Evolutionary conservation across 2,797 vertebrate genomes (phyloP), one percentile per base, ranked within the genome.

Genomic region (Yasuhikotakia modesta): DNA sequence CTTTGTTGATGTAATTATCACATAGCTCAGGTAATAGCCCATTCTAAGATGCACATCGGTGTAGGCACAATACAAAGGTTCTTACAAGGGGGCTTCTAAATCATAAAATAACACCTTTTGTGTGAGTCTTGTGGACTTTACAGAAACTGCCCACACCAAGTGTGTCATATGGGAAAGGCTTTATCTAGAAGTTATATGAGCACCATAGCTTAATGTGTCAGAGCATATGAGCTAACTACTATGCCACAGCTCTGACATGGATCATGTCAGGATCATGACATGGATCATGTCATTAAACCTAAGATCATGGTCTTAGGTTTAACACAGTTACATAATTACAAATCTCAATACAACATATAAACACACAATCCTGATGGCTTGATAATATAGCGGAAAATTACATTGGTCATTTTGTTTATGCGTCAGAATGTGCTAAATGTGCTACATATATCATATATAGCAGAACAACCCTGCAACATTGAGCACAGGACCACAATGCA

Each of bases 371-470:
- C 67, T 55, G 63, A 52, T 67, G 63, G 39, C 64, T 55, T 65
- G 21, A 45, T 5, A 61, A 67, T 58, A 5, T 32, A 64, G 50
- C 17, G 21, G 17, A 13, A 76, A 52, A 21, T 52, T 48, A 27
- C 52, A 46, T 48, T 1, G 5, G 1, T 48, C 43, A 6, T 48
- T 50, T 76, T 43, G 39, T 43, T 43, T 12, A 50, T 53, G 5
- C 13, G 8, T 73, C 32, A 32, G 35, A 76, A 27, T 24, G 5
- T 64, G 39, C 69, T 57, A 73, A 77, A 81, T 75, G 52, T 50
- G 60, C 48, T 77, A 71, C 27, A 32, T 48, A 73, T 70, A 57
- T 70, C 65, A 70, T 53, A n/a, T 22, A 39, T 76, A 65, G 16
- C 46, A 39, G 12, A 53, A 14, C 53, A 64, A 6, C 17, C 27